These are phyloP conservation scores for Arctia plantaginis DNA, from an alignment of 2,888 invertebrate species.

Conservation along the genomic window DNA sequence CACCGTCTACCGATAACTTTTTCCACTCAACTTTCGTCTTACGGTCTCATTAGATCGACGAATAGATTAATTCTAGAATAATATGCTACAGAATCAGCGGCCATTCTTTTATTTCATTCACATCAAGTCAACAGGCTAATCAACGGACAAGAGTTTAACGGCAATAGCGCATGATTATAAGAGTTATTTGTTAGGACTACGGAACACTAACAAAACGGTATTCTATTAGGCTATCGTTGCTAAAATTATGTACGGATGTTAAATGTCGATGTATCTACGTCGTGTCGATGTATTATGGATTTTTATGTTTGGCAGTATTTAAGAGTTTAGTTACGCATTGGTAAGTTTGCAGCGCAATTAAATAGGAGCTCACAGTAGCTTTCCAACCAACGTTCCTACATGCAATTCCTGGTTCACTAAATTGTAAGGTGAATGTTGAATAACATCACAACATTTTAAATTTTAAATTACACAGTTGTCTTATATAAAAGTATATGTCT, in stretches of 20 bases:
- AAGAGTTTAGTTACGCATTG: constrained; percentile 47
- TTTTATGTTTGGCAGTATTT: constrained; percentile 41
- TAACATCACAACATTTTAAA: neutral
- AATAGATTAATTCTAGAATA: too few relatives aligned
- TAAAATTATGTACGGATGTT: neutral
- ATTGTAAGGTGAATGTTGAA: neutral
- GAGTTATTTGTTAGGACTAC: neutral
- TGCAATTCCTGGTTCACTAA: constrained; percentile 32
- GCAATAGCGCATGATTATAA: neutral
- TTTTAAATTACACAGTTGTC: neutral
- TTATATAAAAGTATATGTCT: too few relatives aligned
- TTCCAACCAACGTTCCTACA: constrained; percentile 26
- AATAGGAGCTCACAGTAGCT: constrained; percentile 48
- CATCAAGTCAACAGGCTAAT: too few relatives aligned
- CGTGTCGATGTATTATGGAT: constrained; percentile 36
- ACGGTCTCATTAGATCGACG: too few relatives aligned
- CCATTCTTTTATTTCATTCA: too few relatives aligned
- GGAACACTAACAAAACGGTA: neutral
- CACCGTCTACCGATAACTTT: too few relatives aligned
- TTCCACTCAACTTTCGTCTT: too few relatives aligned
- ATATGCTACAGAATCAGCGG: too few relatives aligned
- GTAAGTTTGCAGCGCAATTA: constrained; percentile 38
- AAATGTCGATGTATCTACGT: neutral
- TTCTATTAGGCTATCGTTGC: neutral
- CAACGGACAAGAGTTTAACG: too few relatives aligned